Evolutionary conservation across 2,888 invertebrate species (phyloP).

Genomic region (Acanthoscelides obtectus): DNA sequence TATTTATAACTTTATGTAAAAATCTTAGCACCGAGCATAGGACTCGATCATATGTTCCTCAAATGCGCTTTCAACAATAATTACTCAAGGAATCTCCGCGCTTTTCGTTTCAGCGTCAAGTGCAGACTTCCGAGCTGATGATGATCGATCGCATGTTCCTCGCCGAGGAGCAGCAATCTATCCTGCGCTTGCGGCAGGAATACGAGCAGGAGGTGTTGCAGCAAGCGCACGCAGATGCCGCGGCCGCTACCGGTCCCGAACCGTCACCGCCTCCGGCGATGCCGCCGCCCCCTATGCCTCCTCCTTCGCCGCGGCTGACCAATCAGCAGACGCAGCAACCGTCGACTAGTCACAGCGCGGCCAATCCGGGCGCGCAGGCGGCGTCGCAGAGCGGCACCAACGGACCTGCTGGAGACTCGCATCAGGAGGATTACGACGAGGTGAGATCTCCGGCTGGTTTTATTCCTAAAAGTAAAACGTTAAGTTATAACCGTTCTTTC

Average conservation of each 20-base stretch:
- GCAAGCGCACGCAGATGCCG: conserved; percentile 7
- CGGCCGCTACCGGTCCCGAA: conserved; percentile 9
- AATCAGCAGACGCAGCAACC: not conserved
- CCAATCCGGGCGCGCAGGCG: not conserved
- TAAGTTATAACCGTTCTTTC: no score
- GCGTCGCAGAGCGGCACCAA: not conserved
- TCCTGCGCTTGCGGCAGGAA: conserved; percentile 58
- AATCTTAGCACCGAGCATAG: no score
- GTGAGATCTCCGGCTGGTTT: no score
- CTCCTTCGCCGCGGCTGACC: not conserved
- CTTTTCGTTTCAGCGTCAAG: conserved; percentile 56
- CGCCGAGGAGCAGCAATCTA: conserved; percentile 63
- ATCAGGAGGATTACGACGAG: conserved; percentile 54
- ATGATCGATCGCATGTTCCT: conserved; percentile 72
- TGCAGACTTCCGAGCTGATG: conserved; percentile 70
- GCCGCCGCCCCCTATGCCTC: conserved; percentile 1
- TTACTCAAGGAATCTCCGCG: no score
- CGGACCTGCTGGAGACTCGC: conserved; percentile 3
- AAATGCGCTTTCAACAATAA: no score
- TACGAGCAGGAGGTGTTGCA: conserved; percentile 31
- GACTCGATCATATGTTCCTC: no score
- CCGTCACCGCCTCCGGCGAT: conserved; percentile 15
- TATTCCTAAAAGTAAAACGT: no score
- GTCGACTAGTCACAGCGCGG: not conserved
- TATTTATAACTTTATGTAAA: no score